phyloP scores from a whole-genome alignment of 2,113 vertebrate genomes.

The Anas platyrhynchos region DNA sequence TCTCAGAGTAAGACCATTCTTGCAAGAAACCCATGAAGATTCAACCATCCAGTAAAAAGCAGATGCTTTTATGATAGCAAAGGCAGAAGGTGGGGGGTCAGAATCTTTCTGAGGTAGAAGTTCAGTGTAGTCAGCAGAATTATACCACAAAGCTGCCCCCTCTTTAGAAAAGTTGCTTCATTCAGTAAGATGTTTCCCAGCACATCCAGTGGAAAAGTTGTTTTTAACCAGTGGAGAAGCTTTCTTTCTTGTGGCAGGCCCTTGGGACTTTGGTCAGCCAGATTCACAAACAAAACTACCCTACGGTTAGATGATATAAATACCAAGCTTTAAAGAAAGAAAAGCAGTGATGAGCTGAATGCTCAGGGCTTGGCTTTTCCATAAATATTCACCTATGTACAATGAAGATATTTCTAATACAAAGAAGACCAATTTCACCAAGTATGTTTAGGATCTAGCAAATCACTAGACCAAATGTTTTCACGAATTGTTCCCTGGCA shows the following conservation, averaged over 20 bases:
- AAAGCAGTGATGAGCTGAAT: background rate
- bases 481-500: background rate
- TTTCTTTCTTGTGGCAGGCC: background rate
- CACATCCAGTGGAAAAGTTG: background rate
- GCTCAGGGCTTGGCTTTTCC: background rate
- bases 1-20: background rate
- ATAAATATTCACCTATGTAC: conserved; percentile 22
- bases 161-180: conserved; percentile 12
- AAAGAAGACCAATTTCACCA: background rate
- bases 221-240: background rate
- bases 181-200: background rate
- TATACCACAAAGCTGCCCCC: background rate
- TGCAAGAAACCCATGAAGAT: background rate
- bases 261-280: background rate
- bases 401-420: background rate
- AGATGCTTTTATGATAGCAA: background rate
- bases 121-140: background rate
- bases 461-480: background rate
- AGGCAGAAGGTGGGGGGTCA: background rate
- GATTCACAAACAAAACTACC: background rate
- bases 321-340: background rate
- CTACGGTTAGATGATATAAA: conserved; percentile 23
- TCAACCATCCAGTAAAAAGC: background rate
- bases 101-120: background rate
- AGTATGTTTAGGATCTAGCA: background rate